Evolutionary conservation across 2,113 vertebrate species (phyloP).

Genomic region (Agapornis roseicollis): DNA sequence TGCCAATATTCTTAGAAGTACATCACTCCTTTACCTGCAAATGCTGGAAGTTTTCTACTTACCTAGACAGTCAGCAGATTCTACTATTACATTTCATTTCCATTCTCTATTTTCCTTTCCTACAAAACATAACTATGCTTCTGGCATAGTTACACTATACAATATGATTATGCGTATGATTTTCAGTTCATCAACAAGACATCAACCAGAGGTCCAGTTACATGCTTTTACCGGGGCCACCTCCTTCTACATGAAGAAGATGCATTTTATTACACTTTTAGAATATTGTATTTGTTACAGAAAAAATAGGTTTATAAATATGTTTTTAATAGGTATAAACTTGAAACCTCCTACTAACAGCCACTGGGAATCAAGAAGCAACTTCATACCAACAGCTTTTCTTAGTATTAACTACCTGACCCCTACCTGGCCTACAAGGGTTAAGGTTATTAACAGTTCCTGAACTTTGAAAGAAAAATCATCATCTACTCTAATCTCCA

Average conservation of each 20-base stretch:
- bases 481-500: background rate
- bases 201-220: background rate
- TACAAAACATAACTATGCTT: background rate
- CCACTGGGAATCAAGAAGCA: background rate
- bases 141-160: background rate
- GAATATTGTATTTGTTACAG: background rate
- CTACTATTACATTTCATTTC: background rate
- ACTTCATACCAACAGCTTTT: background rate
- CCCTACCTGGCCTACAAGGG: background rate
- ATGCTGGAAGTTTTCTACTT: background rate
- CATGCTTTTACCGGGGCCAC: background rate
- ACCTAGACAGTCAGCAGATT: background rate
- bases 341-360: background rate
- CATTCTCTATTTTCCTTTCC: background rate
- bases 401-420: background rate
- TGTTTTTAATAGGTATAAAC: background rate
- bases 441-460: background rate
- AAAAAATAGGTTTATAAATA: background rate
- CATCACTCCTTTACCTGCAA: background rate
- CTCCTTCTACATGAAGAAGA: background rate
- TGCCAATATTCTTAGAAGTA: background rate
- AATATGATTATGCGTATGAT: background rate
- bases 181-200: background rate
- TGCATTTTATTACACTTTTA: background rate
- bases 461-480: background rate